Evolutionary conservation across 2,888 invertebrate species (phyloP), one percentile per base, ranked within the genome.

Genomic region (Coecobrya sp.): DNA sequence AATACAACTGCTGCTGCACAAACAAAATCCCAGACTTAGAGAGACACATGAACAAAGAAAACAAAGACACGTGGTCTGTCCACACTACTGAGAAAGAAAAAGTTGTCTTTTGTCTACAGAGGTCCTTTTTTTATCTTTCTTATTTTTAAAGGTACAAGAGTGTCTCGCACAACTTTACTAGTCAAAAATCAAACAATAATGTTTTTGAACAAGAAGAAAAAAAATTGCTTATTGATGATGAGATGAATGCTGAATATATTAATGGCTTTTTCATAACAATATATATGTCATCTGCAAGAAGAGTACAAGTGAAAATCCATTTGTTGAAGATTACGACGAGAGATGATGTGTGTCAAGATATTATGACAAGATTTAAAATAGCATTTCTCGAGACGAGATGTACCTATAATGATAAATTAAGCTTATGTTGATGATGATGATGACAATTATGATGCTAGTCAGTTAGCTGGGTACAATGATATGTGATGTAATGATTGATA

Each of bases 331-430:
- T 30, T 27, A 30, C 30, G 16, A 36, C 0, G 36, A 13, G 22
- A 76, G 62, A 13, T 19, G 84, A 84, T 84, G 36, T 65, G 84
- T 84, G 84, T 84, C 84, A 62, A 84, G 84, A 84, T 84, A 62
- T 62, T 55, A 81, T 62, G 22, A 84, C 36, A 65, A 42, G 65
- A 62, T 62, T 65, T 84, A 84, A 84, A 82, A 81, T 81, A 49
- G 27, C 49, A 55, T 81, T 13, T 68, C 36, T 68, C 11, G 36
- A 22, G 42, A 19, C 11, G 13, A 3, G 10, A 22, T 3, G 55
- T 55, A 45, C 52, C 25, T n/a, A 65, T n/a, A n/a, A n/a, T 27
- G 52, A 81, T 25, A 52, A 52, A 81, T 79, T 49, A n/a, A 73
- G 73, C 45, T 19, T 7, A 0, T 65, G 11, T 13, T 65, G 65